Evolutionary conservation across 2,113 vertebrate species (phyloP).

Genomic region (Coryphaenoides rupestris): DNA sequence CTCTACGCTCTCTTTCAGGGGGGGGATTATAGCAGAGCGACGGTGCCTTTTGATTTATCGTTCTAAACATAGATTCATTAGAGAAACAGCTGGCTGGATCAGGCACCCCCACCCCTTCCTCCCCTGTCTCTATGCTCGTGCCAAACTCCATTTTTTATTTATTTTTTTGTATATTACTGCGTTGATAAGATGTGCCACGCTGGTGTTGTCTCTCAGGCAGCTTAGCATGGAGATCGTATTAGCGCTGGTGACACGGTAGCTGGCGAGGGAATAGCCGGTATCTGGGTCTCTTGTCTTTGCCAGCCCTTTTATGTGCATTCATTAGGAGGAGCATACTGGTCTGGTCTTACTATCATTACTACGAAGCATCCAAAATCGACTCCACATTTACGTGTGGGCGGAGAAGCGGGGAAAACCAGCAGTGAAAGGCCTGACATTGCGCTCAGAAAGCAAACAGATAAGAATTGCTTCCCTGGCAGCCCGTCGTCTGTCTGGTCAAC

Average conservation of each 20-base stretch:
- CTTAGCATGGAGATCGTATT: too few relatives aligned
- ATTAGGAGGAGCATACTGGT: too few relatives aligned
- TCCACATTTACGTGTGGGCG: too few relatives aligned
- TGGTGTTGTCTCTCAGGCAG: too few relatives aligned
- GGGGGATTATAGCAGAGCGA: conserved; percentile 62
- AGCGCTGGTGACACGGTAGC: too few relatives aligned
- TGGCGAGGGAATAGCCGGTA: too few relatives aligned
- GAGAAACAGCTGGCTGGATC: conserved; percentile 62
- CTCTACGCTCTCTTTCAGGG: conserved; percentile 56
- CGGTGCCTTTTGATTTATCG: conserved; percentile 65
- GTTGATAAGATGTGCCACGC: neutral
- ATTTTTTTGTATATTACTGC: neutral
- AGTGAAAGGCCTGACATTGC: too few relatives aligned
- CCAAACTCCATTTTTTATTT: conserved; percentile 27
- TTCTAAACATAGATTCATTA: conserved; percentile 70
- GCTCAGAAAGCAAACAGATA: conserved; percentile 37
- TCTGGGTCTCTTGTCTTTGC: too few relatives aligned
- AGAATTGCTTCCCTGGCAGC: conserved; percentile 36
- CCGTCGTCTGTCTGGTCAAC: conserved; percentile 24
- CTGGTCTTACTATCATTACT: too few relatives aligned
- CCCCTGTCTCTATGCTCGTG: conserved; percentile 25
- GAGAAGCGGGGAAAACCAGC: too few relatives aligned
- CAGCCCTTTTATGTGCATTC: too few relatives aligned
- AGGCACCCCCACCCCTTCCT: conserved; percentile 31
- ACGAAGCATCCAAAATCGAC: too few relatives aligned